These are phyloP conservation scores for Enteromius trimaculatus DNA, from an alignment of 2,797 vertebrate species.

Conservation along the genomic window DNA sequence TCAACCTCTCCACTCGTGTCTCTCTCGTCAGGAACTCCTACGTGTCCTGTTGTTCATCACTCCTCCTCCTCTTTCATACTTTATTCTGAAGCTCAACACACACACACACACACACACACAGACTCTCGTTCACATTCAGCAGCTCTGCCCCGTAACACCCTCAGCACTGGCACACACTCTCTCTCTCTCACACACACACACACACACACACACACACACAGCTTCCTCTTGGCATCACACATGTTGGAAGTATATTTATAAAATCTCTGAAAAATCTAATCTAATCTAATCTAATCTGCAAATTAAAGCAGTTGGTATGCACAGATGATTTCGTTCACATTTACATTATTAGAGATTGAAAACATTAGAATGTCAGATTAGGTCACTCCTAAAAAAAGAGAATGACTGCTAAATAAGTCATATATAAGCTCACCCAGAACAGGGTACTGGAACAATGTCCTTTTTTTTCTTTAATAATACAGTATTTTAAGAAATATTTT, in stretches of 20 bases:
- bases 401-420: background rate
- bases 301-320: background rate
- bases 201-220: background rate
- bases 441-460: too few species aligned
- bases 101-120: constrained; percentile 35
- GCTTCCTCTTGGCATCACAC: background rate
- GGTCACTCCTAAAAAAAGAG: background rate
- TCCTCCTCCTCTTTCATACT: constrained; percentile 41
- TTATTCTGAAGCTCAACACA: constrained; percentile 19
- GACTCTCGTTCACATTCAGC: constrained; percentile 19
- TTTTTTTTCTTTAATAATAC: too few species aligned
- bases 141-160: background rate
- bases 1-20: constrained; percentile 9
- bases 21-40: constrained; percentile 38
- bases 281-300: too few species aligned
- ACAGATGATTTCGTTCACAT: background rate
- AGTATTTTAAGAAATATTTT: too few species aligned
- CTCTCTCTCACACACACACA: background rate
- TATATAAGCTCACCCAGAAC: background rate
- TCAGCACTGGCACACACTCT: background rate
- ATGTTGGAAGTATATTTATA: background rate
- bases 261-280: too few species aligned
- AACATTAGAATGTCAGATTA: background rate
- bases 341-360: background rate
- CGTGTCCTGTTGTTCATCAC: constrained; percentile 43